Conservation (phyloP, 2,797 vertebrate genomes). For the Brachymystax lenok region DNA sequence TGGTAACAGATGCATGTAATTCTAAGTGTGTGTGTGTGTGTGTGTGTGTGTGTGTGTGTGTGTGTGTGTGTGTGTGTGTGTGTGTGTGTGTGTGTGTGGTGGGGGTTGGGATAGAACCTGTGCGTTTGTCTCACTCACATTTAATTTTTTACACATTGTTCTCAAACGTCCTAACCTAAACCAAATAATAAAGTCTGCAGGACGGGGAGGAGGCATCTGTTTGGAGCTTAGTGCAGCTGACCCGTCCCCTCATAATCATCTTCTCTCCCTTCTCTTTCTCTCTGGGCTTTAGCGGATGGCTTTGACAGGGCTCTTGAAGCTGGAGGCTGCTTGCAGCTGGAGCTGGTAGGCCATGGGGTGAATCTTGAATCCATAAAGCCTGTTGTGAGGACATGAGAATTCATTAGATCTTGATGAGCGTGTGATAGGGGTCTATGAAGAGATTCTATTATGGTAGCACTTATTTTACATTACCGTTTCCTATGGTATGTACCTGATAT, state of each 20-base stretch:
- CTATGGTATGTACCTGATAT: no score
- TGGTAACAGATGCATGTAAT: slow-evolving; percentile 58
- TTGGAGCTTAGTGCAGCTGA: slow-evolving; percentile 45
- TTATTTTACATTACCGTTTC: background rate
- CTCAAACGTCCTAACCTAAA: slow-evolving; percentile 61
- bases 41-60: no score
- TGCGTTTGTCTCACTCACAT: slow-evolving; percentile 51
- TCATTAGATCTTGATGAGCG: background rate
- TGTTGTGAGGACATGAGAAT: slow-evolving; percentile 47
- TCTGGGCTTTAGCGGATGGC: slow-evolving; percentile 82
- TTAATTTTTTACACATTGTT: slow-evolving; percentile 43
- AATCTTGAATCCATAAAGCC: slow-evolving; percentile 97
- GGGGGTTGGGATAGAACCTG: slow-evolving; percentile 42
- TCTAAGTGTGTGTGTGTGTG: slow-evolving; percentile 35
- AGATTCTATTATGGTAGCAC: background rate
- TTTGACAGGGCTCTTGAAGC: slow-evolving; percentile 98
- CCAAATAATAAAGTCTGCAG: slow-evolving; percentile 70
- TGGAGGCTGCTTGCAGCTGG: slow-evolving; percentile 95
- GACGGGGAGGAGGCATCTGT: slow-evolving; percentile 49
- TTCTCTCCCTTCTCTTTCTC: slow-evolving; percentile 13
- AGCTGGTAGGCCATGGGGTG: slow-evolving; percentile 97
- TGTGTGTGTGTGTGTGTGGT: no score
- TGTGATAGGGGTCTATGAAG: no score
- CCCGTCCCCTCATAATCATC: slow-evolving; percentile 38
- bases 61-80: slow-evolving; percentile 21